Evolutionary conservation across 2,113 vertebrate species (phyloP).

Genomic region (Lycaon pictus): DNA sequence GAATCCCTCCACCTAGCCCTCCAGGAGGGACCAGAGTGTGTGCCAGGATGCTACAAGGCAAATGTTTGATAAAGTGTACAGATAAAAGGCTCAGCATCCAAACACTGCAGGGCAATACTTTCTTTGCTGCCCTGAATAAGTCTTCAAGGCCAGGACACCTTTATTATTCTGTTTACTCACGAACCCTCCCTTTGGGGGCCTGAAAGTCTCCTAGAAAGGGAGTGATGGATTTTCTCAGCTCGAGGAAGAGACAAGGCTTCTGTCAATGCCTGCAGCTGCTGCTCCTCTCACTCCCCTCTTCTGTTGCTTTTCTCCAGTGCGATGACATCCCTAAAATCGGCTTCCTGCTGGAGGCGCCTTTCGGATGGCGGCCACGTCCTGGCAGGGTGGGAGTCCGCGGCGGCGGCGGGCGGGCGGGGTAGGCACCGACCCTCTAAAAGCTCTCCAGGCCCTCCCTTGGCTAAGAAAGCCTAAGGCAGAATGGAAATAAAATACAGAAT

Average conservation of each 20-base stretch:
- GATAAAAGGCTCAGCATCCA: neutral
- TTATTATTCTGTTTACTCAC: neutral
- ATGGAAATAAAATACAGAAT: accelerated
- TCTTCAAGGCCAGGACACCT: neutral
- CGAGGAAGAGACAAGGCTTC: neutral
- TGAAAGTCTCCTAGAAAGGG: neutral
- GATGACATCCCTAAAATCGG: neutral
- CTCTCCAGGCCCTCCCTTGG: accelerated
- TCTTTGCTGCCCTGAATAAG: neutral
- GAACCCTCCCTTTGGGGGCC: neutral
- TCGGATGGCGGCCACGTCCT: accelerated
- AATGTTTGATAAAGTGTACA: neutral
- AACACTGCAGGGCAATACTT: neutral
- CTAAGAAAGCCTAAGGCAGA: neutral
- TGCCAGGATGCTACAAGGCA: neutral
- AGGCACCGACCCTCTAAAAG: neutral
- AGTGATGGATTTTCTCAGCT: neutral
- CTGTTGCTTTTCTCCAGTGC: neutral
- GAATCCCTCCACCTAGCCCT: neutral
- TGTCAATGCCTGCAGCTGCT: accelerated
- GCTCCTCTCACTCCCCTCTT: neutral
- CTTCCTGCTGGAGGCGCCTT: neutral
- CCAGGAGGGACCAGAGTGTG: neutral
- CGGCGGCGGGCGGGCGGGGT: neutral
- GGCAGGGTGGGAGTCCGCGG: neutral